Evolutionary conservation across 2,888 invertebrate genomes (phyloP).

Genomic region (Idaea biselata): DNA sequence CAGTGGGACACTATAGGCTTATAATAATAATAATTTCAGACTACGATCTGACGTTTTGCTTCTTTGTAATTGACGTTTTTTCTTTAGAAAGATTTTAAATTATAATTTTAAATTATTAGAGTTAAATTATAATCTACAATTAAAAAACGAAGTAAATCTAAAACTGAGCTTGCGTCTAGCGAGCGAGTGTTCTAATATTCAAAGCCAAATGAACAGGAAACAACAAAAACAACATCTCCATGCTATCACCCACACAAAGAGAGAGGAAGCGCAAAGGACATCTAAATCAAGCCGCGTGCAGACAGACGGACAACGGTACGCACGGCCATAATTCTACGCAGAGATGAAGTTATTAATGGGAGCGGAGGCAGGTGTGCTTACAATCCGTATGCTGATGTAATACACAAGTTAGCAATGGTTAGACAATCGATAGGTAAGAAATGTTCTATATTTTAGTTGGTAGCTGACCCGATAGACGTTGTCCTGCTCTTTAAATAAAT

Average conservation of each 20-base stretch:
- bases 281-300: conserved; percentile 59
- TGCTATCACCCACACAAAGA: conserved; percentile 23
- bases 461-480: no score
- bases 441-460: background rate
- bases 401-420: conserved; percentile 17
- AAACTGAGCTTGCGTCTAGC: background rate
- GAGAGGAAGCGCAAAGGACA: conserved; percentile 50
- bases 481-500: no score
- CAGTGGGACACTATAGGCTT: no score
- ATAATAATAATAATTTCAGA: no score
- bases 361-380: conserved; percentile 13
- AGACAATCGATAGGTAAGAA: conserved; percentile 1
- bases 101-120: no score
- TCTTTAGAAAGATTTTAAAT: no score
- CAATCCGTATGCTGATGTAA: conserved; percentile 13
- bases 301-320: conserved; percentile 49
- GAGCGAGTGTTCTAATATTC: background rate
- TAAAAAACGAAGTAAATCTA: background rate
- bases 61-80: no score
- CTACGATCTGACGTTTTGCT: no score
- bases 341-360: conserved; percentile 64
- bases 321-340: conserved; percentile 49
- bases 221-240: conserved; percentile 11
- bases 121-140: no score
- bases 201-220: background rate